Base-by-base conservation (phyloP, 2,113 vertebrate species). In the Podilymbus podiceps region DNA sequence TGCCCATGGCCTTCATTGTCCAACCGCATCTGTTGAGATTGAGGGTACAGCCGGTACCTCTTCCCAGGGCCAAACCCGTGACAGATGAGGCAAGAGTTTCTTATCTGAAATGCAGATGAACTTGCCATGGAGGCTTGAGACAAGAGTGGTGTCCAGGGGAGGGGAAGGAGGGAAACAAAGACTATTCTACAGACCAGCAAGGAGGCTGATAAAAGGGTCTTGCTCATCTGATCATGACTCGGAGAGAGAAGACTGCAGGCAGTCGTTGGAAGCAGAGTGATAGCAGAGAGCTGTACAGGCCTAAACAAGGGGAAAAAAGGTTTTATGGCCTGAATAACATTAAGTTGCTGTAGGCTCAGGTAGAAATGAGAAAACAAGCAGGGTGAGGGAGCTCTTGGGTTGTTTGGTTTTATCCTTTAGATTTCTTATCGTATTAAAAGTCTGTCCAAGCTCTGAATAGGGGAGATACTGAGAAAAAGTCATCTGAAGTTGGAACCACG, bases 401-500 rank as follows among this genome's bases (percentile, higher is more conserved):
- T 58, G 10, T 30, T 80, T 72, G 1, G 0, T 46, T 46, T 18
- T 46, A 18, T 46, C 5, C 47, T 84, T 55, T 18, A 16, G 9
- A 20, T 59, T 95, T 67, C 31, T 74, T 50, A 69, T 18, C 14
- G 3, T 10, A 22, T 35, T 40, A 40, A 68, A 85, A 74, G 9
- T 22, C 23, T 33, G 8, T 27, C 22, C 28, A 25, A 66, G 16
- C 28, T 82, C 9, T 0, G 1, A 60, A 38, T 5, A 50, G 31
- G 23, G 5, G 5, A 56, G 15, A 2, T 19, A 38, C 6, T 52
- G 59, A 58, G 30, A 20, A 50, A 62, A 90, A n/a, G 10, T 14
- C 4, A 0, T 30, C 25, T 42, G 24, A n/a, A 42, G 12, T 3
- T 42, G 38, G 31, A 64, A 50, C 25, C 12, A 55, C 1, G 1